Evolutionary conservation across 2,888 invertebrate genomes (phyloP).

Genomic region (Eurytoma adleriae): DNA sequence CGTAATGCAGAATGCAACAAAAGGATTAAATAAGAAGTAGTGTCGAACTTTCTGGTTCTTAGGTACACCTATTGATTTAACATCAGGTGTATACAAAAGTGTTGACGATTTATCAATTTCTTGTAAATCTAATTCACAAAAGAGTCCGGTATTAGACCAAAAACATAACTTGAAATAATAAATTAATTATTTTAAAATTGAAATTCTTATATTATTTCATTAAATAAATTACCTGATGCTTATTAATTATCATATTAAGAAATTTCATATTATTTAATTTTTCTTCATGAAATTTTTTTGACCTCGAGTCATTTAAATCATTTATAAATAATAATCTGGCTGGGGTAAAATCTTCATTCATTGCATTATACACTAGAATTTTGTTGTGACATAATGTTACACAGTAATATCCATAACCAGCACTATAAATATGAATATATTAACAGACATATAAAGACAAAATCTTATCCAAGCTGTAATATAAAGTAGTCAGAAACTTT

Average conservation of each 20-base stretch:
- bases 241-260: constrained; percentile 53
- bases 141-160: constrained; percentile 61
- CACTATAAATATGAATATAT: constrained; percentile 52
- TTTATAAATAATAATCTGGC: constrained; percentile 32
- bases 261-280: constrained; percentile 20
- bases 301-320: too few relatives aligned
- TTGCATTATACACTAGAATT: constrained; percentile 42
- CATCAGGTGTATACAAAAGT: constrained; percentile 48
- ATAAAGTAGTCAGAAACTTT: constrained; percentile 30
- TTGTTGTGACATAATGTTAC: constrained; percentile 20
- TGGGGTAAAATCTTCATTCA: constrained; percentile 19
- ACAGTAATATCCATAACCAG: constrained; percentile 62
- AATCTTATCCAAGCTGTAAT: constrained; percentile 23
- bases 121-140: constrained; percentile 47
- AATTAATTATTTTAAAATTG: constrained; percentile 14
- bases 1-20: constrained; percentile 62
- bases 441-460: constrained; percentile 19
- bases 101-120: constrained; percentile 27
- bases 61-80: constrained; percentile 56
- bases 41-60: constrained; percentile 33
- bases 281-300: constrained; percentile 11
- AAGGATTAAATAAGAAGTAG: constrained; percentile 60
- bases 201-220: not conserved
- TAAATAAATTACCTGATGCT: constrained; percentile 36
- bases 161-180: constrained; percentile 60